Evolutionary conservation across 1,140 invertebrate species (phyloP).

Genomic region (Myzus persicae): DNA sequence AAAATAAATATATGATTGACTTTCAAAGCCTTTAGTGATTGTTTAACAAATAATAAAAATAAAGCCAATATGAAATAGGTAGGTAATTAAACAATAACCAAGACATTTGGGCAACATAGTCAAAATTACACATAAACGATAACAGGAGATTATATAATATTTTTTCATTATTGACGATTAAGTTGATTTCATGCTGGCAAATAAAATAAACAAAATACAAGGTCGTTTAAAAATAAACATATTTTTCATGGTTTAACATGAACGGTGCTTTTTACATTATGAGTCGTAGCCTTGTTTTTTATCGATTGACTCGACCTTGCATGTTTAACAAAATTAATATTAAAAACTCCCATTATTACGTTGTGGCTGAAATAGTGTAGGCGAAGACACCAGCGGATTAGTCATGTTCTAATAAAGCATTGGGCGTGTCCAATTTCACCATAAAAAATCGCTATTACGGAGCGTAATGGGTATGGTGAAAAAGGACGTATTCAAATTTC

Average conservation of each 20-base stretch:
- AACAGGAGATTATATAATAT: background rate
- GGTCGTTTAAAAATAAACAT: background rate
- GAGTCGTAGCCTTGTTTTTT: background rate
- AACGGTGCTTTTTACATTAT: background rate
- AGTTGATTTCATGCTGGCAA: background rate
- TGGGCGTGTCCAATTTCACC: background rate
- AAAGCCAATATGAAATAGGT: background rate
- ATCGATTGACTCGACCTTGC: background rate
- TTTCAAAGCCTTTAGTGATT: background rate
- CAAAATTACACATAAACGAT: background rate
- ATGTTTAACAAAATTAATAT: background rate
- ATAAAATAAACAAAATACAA: background rate
- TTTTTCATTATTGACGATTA: background rate
- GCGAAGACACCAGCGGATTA: no score
- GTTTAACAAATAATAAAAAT: background rate
- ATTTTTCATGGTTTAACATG: background rate
- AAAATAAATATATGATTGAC: background rate
- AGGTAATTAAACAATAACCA: background rate
- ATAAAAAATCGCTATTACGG: background rate
- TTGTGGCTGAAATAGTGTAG: background rate
- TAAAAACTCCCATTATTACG: no score
- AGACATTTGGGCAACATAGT: background rate
- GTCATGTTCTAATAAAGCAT: background rate
- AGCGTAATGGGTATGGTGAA: no score
- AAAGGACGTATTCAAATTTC: background rate